Percentiles rank a stretch among this genome's conserved stretches.
Conservation (phyloP, 2,888 invertebrate species). For the Julus scandinavius region DNA sequence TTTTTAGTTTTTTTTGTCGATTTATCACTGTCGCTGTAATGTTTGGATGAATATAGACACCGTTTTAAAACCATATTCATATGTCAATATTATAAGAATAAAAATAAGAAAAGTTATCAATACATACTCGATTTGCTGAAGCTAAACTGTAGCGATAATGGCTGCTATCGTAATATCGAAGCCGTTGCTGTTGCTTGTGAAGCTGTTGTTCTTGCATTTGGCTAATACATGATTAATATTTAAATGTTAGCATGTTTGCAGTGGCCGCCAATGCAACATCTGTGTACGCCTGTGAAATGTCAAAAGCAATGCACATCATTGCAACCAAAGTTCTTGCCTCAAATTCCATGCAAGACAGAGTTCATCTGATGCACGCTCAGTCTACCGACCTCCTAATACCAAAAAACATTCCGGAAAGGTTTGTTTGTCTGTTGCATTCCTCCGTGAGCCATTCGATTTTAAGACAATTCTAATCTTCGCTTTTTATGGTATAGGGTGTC, state of each 20-base stretch:
- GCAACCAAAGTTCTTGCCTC: slow-evolving; percentile 71
- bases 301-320: slow-evolving; percentile 73
- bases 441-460: background rate
- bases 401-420: slow-evolving; percentile 70
- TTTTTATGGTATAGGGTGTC: slow-evolving; percentile 67
- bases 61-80: too few relatives aligned
- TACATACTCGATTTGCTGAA: background rate
- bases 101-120: too few relatives aligned
- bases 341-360: slow-evolving; percentile 66
- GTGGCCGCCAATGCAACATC: slow-evolving; percentile 69
- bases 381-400: slow-evolving; percentile 72
- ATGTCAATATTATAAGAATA: too few relatives aligned
- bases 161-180: too few relatives aligned
- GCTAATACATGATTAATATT: slow-evolving; percentile 51
- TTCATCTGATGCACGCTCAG: slow-evolving; percentile 71
- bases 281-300: slow-evolving; percentile 77
- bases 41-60: too few relatives aligned
- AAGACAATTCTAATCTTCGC: background rate
- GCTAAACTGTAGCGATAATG: background rate
- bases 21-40: too few relatives aligned
- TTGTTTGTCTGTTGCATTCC: slow-evolving; percentile 57
- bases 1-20: background rate
- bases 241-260: slow-evolving; percentile 72
- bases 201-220: background rate
- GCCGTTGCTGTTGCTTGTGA: too few relatives aligned